Conservation (phyloP, 1,140 invertebrate species). For the Heliconius hewitsoni region DNA sequence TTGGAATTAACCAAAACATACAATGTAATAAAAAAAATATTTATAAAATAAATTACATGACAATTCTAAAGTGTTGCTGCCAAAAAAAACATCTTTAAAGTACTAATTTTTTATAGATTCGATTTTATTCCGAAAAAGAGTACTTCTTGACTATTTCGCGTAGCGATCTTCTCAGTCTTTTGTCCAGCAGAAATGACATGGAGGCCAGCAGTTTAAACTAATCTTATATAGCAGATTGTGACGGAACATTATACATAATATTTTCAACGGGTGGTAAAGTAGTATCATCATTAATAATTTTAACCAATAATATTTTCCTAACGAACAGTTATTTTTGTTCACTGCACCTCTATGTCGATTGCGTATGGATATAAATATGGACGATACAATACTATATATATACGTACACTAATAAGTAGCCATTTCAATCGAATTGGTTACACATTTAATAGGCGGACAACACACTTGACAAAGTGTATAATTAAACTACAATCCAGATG, state of each 20-base stretch:
- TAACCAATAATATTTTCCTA: neutral
- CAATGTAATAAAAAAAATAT: neutral
- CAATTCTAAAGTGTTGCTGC: neutral
- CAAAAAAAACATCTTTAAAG: neutral
- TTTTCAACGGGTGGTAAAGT: neutral
- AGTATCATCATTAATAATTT: neutral
- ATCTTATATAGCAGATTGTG: constrained; percentile 11
- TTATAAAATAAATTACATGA: neutral
- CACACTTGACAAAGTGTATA: constrained; percentile 78
- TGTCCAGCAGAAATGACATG: constrained; percentile 57
- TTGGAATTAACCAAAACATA: neutral
- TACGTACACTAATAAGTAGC: constrained; percentile 77
- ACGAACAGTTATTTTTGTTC: constrained; percentile 37
- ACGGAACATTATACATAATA: constrained; percentile 1
- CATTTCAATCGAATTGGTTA: constrained; percentile 76
- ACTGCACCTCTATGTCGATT: constrained; percentile 48
- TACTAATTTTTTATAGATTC: neutral
- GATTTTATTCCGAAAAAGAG: constrained; percentile 18
- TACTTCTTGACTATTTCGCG: constrained; percentile 58
- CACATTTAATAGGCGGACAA: constrained; percentile 79
- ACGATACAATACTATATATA: constrained; percentile 66
- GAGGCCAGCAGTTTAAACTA: constrained; percentile 38
- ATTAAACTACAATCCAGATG: constrained; percentile 78
- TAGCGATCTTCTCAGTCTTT: constrained; percentile 68
- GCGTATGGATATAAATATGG: constrained; percentile 54